phyloP scores from a whole-genome alignment of 2,888 invertebrate species.

The Hypolimnas misippus region DNA sequence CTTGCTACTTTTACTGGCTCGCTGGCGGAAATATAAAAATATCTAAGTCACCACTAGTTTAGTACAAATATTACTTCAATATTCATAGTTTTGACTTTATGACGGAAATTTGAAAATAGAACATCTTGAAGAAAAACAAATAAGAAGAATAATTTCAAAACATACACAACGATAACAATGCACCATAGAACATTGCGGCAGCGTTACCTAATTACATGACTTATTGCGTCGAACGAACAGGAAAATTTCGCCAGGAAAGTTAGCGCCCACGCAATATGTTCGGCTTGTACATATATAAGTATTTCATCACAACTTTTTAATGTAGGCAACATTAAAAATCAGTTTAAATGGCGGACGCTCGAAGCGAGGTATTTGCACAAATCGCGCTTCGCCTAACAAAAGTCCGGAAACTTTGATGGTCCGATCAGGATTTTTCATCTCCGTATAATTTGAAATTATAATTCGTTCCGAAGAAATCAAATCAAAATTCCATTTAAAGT shows the following conservation, averaged over 20 bases:
- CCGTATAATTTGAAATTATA: constrained; percentile 82
- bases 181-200: not conserved
- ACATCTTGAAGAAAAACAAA: not conserved
- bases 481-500: constrained; percentile 83
- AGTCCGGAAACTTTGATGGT: constrained; percentile 73
- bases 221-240: not conserved
- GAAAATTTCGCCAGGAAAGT: constrained; percentile 1
- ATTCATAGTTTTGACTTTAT: not conserved
- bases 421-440: constrained; percentile 81
- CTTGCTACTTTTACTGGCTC: constrained; percentile 34
- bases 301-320: constrained; percentile 40
- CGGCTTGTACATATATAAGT: constrained; percentile 14
- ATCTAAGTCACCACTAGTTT: not conserved
- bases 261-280: constrained; percentile 1
- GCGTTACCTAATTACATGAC: not conserved
- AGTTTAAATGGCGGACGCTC: constrained; percentile 69
- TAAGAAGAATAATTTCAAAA: not conserved
- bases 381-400: constrained; percentile 45
- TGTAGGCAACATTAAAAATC: constrained; percentile 68
- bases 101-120: not conserved
- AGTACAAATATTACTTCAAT: not conserved
- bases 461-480: constrained; percentile 77
- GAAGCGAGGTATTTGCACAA: constrained; percentile 59
- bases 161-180: not conserved
- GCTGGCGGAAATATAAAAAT: constrained; percentile 27